phyloP scores from a whole-genome alignment of 2,113 vertebrate genomes.

The Nibea coibor region DNA sequence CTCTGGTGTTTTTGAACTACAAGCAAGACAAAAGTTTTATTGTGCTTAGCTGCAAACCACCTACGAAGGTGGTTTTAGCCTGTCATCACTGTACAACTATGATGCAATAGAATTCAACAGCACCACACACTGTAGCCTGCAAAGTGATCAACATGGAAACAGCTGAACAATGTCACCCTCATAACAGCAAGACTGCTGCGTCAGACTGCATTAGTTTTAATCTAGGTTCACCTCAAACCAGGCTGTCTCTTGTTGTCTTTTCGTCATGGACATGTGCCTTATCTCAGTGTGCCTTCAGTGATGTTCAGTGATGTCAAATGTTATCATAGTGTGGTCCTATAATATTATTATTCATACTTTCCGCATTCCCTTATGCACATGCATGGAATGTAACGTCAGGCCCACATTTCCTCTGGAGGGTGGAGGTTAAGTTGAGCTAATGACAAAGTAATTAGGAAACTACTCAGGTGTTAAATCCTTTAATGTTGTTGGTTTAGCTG shows the following conservation, averaged over 20 bases:
- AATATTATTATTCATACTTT: not conserved
- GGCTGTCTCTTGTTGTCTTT: no score
- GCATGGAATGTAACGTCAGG: not conserved
- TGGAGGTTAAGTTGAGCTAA: conserved; percentile 55
- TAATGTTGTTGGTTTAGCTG: conserved; percentile 62
- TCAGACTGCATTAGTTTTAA: no score
- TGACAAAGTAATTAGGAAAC: conserved; percentile 68
- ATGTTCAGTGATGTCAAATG: not conserved
- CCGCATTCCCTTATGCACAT: not conserved
- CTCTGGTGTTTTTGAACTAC: not conserved
- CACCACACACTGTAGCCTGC: not conserved
- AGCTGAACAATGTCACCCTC: no score
- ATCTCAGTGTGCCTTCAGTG: not conserved
- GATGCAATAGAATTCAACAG: not conserved
- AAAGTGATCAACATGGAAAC: not conserved
- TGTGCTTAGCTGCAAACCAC: no score
- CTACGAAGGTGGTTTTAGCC: no score
- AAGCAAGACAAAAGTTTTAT: not conserved
- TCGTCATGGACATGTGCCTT: no score
- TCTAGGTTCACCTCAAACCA: no score
- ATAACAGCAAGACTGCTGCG: no score
- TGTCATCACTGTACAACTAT: no score
- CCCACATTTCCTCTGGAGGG: conserved; percentile 1
- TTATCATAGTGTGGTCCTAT: not conserved
- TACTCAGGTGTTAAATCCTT: conserved; percentile 61